Conservation (phyloP, 2,888 invertebrate species). For the Zygothrica quintamaculata region DNA sequence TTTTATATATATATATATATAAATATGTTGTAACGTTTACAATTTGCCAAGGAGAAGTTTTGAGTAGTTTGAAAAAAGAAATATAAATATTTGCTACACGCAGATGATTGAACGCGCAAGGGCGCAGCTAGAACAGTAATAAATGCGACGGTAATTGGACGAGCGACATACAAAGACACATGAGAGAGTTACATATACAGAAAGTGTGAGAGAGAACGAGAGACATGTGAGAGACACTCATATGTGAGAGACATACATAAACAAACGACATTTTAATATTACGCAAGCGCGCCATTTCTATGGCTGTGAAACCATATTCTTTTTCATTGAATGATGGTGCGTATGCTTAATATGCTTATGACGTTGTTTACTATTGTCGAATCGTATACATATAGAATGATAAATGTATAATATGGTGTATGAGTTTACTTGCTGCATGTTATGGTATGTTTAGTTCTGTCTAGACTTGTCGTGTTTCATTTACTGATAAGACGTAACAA, state of each 20-base stretch:
- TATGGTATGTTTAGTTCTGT: not conserved
- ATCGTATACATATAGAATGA: not conserved
- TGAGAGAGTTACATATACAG: slow-evolving; percentile 15
- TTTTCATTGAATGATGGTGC: slow-evolving; percentile 26
- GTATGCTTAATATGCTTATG: slow-evolving; percentile 50
- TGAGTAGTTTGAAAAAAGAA: no score
- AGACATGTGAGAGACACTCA: no score
- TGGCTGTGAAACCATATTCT: not conserved
- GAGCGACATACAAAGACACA: slow-evolving; percentile 58
- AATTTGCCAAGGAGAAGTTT: slow-evolving; percentile 36
- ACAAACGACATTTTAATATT: slow-evolving; percentile 33
- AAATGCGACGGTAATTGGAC: slow-evolving; percentile 78
- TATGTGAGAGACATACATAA: slow-evolving; percentile 10
- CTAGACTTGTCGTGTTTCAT: slow-evolving; percentile 5
- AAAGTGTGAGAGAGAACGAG: slow-evolving; percentile 1
- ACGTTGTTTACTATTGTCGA: slow-evolving; percentile 9
- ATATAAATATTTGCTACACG: slow-evolving; percentile 21
- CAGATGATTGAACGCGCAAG: slow-evolving; percentile 61
- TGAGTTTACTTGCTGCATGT: not conserved
- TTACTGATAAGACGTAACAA: slow-evolving; percentile 4
- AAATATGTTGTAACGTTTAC: no score
- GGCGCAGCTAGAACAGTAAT: slow-evolving; percentile 84
- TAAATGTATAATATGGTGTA: not conserved
- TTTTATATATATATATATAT: slow-evolving; percentile 1
- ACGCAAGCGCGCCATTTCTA: slow-evolving; percentile 30